Base-by-base conservation (phyloP, 2,888 invertebrate genomes). In the Syritta pipiens region DNA sequence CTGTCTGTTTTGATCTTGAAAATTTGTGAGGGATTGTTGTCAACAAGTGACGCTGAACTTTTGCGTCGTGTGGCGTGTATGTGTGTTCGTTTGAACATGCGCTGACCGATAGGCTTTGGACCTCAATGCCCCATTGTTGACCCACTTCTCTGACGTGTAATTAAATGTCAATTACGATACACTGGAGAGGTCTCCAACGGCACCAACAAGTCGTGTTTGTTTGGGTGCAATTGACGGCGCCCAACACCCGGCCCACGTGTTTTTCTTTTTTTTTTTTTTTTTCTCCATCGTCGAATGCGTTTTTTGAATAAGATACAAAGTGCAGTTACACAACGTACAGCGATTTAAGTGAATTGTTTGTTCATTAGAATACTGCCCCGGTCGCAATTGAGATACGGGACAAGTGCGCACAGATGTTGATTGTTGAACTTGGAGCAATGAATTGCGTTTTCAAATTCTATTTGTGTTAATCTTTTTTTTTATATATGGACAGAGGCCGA, bases 1-100 rank as follows among this genome's bases (percentile, higher is more conserved):
- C 46, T 46, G 55, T 46, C 26, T 44, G 59, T 51, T 37, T 69
- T 69, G 69, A 51, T 69, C 69, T 69, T 69, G 69, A 59, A 69
- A n/a, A 26, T 17, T 24, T 19, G 12, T 26, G 24, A 19, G 26
- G 30, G 19, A 14, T 55, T 14, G 24, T 65, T 53, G 53, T 65
- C 53, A 53, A 44, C 44, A 51, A 14, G 44, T 22, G 24, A 28
- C 28, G 42, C n/a, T n/a, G n/a, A n/a, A n/a, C n/a, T n/a, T n/a
- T n/a, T n/a, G n/a, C n/a, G n/a, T n/a, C n/a, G n/a, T n/a, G n/a
- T n/a, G n/a, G n/a, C n/a, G n/a, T n/a, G n/a, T n/a, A n/a, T n/a
- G n/a, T n/a, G n/a, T n/a, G n/a, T n/a, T n/a, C n/a, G n/a, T n/a
- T 19, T 40, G 9, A 19, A 4, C 40, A 55, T 17, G n/a, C 40